Evolutionary conservation across 2,888 invertebrate species (phyloP), one percentile per base, ranked within the genome.

Genomic region (Ormyrus rosae): DNA sequence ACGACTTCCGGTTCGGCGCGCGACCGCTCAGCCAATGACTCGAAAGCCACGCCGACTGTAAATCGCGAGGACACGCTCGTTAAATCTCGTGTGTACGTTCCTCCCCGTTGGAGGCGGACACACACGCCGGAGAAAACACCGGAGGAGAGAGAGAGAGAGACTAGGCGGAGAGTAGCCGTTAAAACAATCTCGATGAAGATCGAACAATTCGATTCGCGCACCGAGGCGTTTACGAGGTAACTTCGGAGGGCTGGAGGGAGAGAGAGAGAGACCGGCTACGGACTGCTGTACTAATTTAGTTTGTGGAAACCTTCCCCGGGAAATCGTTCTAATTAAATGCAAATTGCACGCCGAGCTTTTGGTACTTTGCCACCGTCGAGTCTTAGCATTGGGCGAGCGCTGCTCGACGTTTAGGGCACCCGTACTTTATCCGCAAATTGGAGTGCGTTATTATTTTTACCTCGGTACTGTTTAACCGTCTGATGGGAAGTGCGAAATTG

Each of bases 1-100:
- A 83, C 81, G 80, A 84, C 82, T 84, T 83, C 81, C 83, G 83
- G 77, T 81, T 83, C 81, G 81, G 78, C 81, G 83, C 81, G 72
- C 79, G 78, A 74, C 72, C 71, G 72, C 71, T 61, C 75, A 82
- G 81, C 73, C 83, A 83, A 84, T 82, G 84, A 83, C 74, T 84
- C 83, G 78, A 81, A 68, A 48, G 50, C 19, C 6, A 48, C 0
- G 10, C 10, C 9, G 2, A 78, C 67, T 67, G 78, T 81, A 79
- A 84, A 84, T 81, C 83, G 75, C 69, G 75, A 78, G 73, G 81
- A 80, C 77, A 79, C 69, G 83, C 78, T 81, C 83, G 77, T 83
- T 81, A 81, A 84, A 77, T 71, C 79, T 81, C 78, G 76, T 19
- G 68, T 60, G 51, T 34, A 34, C 34, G 34, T 34, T 34, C 34